A percentile compares a stretch with the other conserved stretches of the same genome.
phyloP scores from a whole-genome alignment of 2,888 invertebrate species.

The Ctena decussata region DNA sequence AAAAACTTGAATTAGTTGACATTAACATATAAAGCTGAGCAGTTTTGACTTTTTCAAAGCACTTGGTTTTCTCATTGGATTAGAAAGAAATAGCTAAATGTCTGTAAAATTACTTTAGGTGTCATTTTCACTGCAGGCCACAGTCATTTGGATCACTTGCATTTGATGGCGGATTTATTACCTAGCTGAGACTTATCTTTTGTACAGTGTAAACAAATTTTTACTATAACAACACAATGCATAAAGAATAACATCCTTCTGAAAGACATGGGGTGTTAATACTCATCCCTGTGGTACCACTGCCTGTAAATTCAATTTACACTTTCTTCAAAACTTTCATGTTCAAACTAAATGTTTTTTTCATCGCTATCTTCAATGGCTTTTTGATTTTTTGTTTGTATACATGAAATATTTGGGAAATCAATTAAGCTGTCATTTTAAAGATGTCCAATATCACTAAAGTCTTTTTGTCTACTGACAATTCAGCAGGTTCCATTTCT shows the following conservation, averaged over 20 bases:
- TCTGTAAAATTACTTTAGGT: not conserved
- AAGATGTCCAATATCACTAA: too few relatives aligned
- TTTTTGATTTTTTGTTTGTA: not conserved
- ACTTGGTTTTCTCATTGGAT: not conserved
- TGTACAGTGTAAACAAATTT: not conserved
- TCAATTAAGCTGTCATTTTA: not conserved
- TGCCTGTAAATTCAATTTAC: not conserved
- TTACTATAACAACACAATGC: not conserved
- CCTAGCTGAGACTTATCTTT: not conserved
- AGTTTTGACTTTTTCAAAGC: not conserved
- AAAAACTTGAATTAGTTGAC: not conserved
- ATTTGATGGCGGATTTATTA: not conserved
- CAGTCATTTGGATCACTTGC: not conserved
- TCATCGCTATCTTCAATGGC: not conserved
- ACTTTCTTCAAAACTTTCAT: not conserved
- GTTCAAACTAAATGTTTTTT: not conserved
- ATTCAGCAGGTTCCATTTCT: too few relatives aligned
- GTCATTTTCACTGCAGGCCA: not conserved
- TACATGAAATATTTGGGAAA: not conserved
- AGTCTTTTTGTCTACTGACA: too few relatives aligned
- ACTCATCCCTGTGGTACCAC: not conserved
- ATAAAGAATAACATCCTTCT: not conserved
- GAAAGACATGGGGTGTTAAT: not conserved
- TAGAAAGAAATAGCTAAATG: not conserved
- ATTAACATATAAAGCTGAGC: not conserved